Base-by-base conservation (phyloP, 2,797 vertebrate species). In the Anableps anableps region DNA sequence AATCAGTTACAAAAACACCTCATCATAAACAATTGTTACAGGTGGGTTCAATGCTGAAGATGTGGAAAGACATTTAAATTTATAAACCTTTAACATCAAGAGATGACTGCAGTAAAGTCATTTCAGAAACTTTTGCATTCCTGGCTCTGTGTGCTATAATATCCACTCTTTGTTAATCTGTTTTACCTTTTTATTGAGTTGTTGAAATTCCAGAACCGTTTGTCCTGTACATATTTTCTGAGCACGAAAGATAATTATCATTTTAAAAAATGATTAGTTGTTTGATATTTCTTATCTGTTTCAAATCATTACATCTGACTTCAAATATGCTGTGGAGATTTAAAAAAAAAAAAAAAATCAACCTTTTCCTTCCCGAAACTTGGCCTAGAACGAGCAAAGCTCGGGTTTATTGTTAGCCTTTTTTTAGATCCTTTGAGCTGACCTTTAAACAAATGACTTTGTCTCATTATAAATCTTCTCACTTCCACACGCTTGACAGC, bases 401-500 rank as follows among this genome's bases (percentile, higher is more conserved):
- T 77, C 41, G 8, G 38, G n/a, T 78, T 79, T 64, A 71, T 78
- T 23, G 43, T 19, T 5, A 5, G 2, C 47, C 81, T 80, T 41
- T 80, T 76, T 72, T 31, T 72, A 19, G 36, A 68, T 10, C 26
- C 47, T 68, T 51, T 1, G 45, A 81, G 34, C 76, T 80, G 80
- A 92, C 80, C 88, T 80, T 80, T 45, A 83, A 29, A 80, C 81
- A 80, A 74, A 78, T 23, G 7, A 11, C 48, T 84, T 83, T 50
- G 5, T 77, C 3, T 7, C 19, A 60, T 78, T 36, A 72, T 64
- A 82, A 75, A 81, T 79, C 47, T 36, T 58, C 45, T 68, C 23
- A 1, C 21, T 71, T 47, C 53, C 5, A 10, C 21, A 11, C 17
- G 41, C 21, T n/a, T 14, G n/a, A 66, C 21, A 16, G 29, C 80